A percentile compares a stretch with the other conserved stretches of the same genome.
Evolutionary conservation across 1,140 invertebrate species (phyloP).

Genomic region (Scaptomyza montana): DNA sequence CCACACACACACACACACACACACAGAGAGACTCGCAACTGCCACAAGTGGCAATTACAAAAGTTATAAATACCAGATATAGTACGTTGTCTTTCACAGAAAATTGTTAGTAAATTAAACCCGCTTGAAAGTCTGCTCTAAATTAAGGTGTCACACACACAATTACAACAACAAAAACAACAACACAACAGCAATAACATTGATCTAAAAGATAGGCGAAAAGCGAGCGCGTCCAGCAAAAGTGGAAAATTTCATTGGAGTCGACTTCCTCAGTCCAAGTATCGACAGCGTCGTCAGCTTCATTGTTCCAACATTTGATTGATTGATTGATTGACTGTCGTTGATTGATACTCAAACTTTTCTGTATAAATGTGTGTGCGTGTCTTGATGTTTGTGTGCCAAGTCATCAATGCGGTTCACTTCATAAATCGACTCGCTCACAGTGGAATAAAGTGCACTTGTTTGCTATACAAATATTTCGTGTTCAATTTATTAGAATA

Average conservation of each 20-base stretch:
- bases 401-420: slow-evolving; percentile 48
- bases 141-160: slow-evolving; percentile 13
- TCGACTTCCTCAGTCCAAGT: slow-evolving; percentile 4
- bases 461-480: too few relatives aligned
- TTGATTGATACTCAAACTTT: slow-evolving; percentile 66
- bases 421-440: slow-evolving; percentile 37
- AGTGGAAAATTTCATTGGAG: slow-evolving; percentile 29
- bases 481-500: too few relatives aligned
- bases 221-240: slow-evolving; percentile 1
- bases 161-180: neutral
- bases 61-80: slow-evolving; percentile 20
- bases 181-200: neutral
- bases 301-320: slow-evolving; percentile 56
- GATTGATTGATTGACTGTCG: slow-evolving; percentile 64
- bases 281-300: slow-evolving; percentile 25
- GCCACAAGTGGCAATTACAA: slow-evolving; percentile 24
- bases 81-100: neutral
- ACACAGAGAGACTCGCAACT: neutral
- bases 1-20: neutral
- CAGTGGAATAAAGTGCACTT: slow-evolving; percentile 24
- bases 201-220: neutral
- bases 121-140: slow-evolving; percentile 1
- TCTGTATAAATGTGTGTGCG: slow-evolving; percentile 7
- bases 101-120: slow-evolving; percentile 10
- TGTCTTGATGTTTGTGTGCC: slow-evolving; percentile 26